phyloP scores from a whole-genome alignment of 1,140 invertebrate genomes.

The Druon quercuslanigerum region DNA sequence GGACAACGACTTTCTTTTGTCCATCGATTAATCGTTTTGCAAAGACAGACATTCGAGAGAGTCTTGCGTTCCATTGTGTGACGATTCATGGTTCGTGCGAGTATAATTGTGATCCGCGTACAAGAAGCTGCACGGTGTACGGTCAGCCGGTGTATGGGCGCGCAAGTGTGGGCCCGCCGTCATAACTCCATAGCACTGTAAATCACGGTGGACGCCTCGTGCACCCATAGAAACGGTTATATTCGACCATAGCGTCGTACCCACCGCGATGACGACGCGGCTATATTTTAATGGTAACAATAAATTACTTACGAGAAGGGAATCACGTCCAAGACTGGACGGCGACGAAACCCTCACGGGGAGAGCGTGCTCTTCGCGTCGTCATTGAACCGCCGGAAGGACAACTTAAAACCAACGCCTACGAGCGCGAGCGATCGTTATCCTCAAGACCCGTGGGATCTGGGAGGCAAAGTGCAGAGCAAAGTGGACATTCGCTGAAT shows the following conservation, averaged over 20 bases:
- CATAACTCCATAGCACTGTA: conserved; percentile 71
- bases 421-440: conserved; percentile 33
- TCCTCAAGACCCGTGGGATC: conserved; percentile 27
- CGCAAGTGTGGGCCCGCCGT: conserved; percentile 62
- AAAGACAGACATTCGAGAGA: conserved; percentile 28
- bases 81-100: not conserved
- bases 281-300: conserved; percentile 73
- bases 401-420: conserved; percentile 39
- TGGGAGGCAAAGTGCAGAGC: conserved; percentile 10
- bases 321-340: conserved; percentile 57
- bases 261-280: conserved; percentile 68
- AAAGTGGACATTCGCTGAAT: conserved; percentile 24
- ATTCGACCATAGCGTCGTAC: conserved; percentile 71
- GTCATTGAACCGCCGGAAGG: conserved; percentile 37
- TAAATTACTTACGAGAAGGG: conserved; percentile 69
- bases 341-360: conserved; percentile 64
- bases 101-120: conserved; percentile 29
- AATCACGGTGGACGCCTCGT: conserved; percentile 70
- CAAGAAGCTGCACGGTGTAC: conserved; percentile 41
- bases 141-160: conserved; percentile 39
- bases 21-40: conserved; percentile 28
- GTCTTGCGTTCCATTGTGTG: conserved; percentile 26
- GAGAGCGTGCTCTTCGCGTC: conserved; percentile 49
- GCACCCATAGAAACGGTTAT: conserved; percentile 73
- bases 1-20: conserved; percentile 26